Evolutionary conservation across 2,888 invertebrate species (phyloP), one percentile per base, ranked within the genome.

Genomic region (Fissipunctia ypsillon): DNA sequence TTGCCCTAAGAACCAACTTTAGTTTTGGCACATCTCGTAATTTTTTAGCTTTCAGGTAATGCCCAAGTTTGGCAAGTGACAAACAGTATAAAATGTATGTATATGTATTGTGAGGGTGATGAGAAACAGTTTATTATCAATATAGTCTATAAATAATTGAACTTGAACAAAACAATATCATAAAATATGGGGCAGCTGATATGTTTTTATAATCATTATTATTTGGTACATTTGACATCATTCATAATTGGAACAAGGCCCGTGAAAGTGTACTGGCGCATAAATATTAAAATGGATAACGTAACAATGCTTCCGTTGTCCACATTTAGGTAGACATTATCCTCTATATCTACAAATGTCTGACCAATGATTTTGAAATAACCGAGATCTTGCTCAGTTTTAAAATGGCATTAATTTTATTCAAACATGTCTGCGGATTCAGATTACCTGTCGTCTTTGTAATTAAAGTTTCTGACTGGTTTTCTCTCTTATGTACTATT

Each of bases 401-500:
- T 54, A 59, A 70, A 64, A 59, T 35, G 14, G 28, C 48, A 43
- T 71, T 25, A 0, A 57, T 31, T 6, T 64, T 52, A 14, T 28
- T 63, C 48, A 60, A 68, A 73, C 41, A 22, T 28, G 45, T 52
- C 14, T 52, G 16, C 22, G 38, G 45, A 38, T 64, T 38, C 2
- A 60, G 31, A 52, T 43, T 50, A 52, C 31, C 10, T n/a, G 43
- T 60, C 35, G 28, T 43, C 16, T 60, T 31, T 54, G n/a, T 65
- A 65, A 50, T 35, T 68, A 54, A 16, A 64, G 48, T 61, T 28
- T 22, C 43, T 1, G 65, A 56, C 80, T 57, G 28, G 79, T 80
- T 79, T 79, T 74, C 79, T 80, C 57, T 54, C 45, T 3, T 63
- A 6, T 7, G 56, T 52, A 61, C 38, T 31, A 43, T 45, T 38